These are phyloP conservation scores for Phyllopteryx taeniolatus DNA, from an alignment of 2,113 vertebrate species.

Conservation along the genomic window DNA sequence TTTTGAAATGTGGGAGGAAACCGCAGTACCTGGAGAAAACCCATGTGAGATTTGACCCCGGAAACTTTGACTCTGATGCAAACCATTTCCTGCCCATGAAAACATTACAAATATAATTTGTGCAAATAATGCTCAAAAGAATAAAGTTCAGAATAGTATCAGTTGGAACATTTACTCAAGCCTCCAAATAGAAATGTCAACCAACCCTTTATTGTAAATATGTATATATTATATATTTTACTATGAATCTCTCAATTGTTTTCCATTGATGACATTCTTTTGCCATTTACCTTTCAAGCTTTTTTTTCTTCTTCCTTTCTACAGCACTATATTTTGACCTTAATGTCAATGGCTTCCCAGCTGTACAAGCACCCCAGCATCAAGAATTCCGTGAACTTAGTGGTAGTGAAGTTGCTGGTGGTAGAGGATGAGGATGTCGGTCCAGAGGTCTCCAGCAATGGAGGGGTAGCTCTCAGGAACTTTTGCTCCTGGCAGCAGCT, in stretches of 20 bases:
- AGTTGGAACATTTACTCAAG: neutral
- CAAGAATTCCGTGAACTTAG: slow-evolving; percentile 83
- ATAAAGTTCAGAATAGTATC: neutral
- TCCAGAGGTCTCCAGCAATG: slow-evolving; percentile 84
- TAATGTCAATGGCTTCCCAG: slow-evolving; percentile 85
- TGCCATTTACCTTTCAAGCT: slow-evolving; percentile 1
- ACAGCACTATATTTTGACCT: slow-evolving; percentile 88
- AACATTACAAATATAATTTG: too few relatives aligned
- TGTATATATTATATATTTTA: neutral
- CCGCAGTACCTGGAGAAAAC: too few relatives aligned
- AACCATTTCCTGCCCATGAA: too few relatives aligned
- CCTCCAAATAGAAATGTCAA: neutral
- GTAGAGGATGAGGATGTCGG: slow-evolving; percentile 79
- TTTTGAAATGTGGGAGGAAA: too few relatives aligned
- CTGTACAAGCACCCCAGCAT: slow-evolving; percentile 95
- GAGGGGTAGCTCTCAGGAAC: slow-evolving; percentile 84
- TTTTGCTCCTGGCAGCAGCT: slow-evolving; percentile 94
- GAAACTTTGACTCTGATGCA: too few relatives aligned
- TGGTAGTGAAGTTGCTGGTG: slow-evolving; percentile 90
- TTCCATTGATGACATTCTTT: neutral
- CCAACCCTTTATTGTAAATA: neutral
- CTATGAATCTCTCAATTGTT: neutral
- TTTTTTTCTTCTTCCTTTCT: neutral
- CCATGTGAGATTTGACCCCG: too few relatives aligned
- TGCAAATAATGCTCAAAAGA: neutral